phyloP scores from a whole-genome alignment of 1,140 invertebrate species.

The Melitaea cinxia region DNA sequence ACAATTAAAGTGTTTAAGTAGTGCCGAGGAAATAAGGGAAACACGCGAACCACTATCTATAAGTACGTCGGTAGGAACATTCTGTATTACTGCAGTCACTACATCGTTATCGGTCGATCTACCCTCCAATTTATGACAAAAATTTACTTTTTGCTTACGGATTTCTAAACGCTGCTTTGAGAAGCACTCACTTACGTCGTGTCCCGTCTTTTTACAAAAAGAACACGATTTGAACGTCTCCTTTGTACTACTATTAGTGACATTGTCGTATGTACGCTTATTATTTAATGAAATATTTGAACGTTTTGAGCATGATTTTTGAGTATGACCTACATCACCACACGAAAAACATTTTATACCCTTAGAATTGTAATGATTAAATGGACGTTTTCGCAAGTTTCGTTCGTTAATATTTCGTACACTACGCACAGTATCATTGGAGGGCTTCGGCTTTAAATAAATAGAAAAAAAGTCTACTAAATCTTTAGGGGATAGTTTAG shows the following conservation, averaged over 20 bases:
- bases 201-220: slow-evolving; percentile 21
- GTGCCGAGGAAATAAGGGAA: slow-evolving; percentile 35
- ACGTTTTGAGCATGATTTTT: neutral
- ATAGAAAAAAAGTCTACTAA: slow-evolving; percentile 31
- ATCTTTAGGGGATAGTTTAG: slow-evolving; percentile 12
- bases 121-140: neutral
- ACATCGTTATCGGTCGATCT: neutral
- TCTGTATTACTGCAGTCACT: neutral
- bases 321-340: neutral
- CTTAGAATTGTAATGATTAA: neutral
- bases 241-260: too few species aligned
- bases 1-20: slow-evolving; percentile 29
- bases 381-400: neutral
- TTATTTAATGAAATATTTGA: neutral
- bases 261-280: too few species aligned
- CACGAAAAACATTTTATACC: slow-evolving; percentile 12
- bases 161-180: neutral
- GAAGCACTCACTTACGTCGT: slow-evolving; percentile 7
- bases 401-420: neutral
- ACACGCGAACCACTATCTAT: slow-evolving; percentile 42
- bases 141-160: slow-evolving; percentile 6
- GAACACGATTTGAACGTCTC: slow-evolving; percentile 3
- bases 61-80: slow-evolving; percentile 12
- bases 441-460: slow-evolving; percentile 29
- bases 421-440: neutral